phyloP scores from a whole-genome alignment of 1,140 invertebrate genomes.

The Aleiodes sp. region DNA sequence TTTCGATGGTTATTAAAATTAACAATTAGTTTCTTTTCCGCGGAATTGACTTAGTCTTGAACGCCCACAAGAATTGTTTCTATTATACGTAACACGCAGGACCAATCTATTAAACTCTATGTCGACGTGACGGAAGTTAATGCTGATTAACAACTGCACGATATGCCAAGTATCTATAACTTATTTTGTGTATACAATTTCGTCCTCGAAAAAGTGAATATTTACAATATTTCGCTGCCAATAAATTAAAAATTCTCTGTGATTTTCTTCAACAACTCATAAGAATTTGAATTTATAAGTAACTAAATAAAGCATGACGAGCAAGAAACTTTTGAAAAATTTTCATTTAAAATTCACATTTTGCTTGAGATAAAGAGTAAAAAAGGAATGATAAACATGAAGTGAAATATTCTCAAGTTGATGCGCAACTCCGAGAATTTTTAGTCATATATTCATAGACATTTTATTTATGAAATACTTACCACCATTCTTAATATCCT shows the following conservation, averaged over 20 bases:
- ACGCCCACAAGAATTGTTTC: conserved; percentile 8
- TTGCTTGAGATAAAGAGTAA: no score
- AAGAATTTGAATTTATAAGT: no score
- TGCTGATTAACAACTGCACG: conserved; percentile 23
- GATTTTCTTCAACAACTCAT: no score
- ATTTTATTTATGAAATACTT: conserved; percentile 37
- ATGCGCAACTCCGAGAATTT: neutral
- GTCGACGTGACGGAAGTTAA: conserved; percentile 26
- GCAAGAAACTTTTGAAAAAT: no score
- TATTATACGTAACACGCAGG: neutral
- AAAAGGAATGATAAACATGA: no score
- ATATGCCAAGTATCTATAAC: conserved; percentile 9
- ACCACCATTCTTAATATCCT: conserved; percentile 58
- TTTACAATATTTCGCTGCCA: no score
- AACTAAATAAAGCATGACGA: no score
- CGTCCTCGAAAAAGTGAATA: no score
- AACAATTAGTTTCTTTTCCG: no score
- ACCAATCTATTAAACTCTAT: conserved; percentile 24
- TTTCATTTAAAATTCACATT: no score
- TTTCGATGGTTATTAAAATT: neutral
- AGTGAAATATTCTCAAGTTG: neutral
- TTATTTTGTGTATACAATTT: no score
- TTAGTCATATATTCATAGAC: neutral
- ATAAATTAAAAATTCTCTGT: no score
- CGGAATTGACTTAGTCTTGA: neutral